Evolutionary conservation across 2,797 vertebrate species (phyloP).

Genomic region (Rhadinocentrus ornatus): DNA sequence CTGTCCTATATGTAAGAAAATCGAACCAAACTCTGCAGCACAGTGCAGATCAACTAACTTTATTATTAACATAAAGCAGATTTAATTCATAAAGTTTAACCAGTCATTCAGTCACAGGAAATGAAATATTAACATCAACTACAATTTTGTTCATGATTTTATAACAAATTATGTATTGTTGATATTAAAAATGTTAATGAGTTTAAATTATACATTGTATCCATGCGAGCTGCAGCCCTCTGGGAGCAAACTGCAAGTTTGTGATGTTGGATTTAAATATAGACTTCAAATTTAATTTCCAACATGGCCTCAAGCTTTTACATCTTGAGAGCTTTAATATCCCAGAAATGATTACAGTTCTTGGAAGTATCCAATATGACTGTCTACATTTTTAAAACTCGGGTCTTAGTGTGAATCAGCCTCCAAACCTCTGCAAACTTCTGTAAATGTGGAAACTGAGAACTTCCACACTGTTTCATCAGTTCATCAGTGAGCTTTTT

Average conservation of each 20-base stretch:
- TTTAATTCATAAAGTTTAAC: neutral
- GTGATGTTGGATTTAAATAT: constrained; percentile 21
- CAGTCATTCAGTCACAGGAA: neutral
- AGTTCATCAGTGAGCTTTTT: too few species aligned
- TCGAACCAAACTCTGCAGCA: neutral
- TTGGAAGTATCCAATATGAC: neutral
- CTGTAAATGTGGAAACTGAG: neutral
- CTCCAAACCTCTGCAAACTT: neutral
- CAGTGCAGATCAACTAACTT: neutral
- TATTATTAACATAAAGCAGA: neutral
- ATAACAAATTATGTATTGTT: neutral
- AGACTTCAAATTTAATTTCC: constrained; percentile 26
- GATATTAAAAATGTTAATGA: constrained; percentile 10
- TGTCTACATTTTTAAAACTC: constrained; percentile 14
- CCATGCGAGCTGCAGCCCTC: neutral
- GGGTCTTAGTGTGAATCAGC: neutral
- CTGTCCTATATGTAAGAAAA: neutral
- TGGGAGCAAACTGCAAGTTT: constrained; percentile 6
- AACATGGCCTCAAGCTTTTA: constrained; percentile 25
- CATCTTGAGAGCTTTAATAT: constrained; percentile 29
- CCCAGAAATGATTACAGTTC: neutral
- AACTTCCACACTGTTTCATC: neutral
- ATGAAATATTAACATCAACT: neutral
- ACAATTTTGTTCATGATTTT: neutral
- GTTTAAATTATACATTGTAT: constrained; percentile 3